Base-by-base conservation (phyloP, 2,113 vertebrate species). In the Pteronura brasiliensis region DNA sequence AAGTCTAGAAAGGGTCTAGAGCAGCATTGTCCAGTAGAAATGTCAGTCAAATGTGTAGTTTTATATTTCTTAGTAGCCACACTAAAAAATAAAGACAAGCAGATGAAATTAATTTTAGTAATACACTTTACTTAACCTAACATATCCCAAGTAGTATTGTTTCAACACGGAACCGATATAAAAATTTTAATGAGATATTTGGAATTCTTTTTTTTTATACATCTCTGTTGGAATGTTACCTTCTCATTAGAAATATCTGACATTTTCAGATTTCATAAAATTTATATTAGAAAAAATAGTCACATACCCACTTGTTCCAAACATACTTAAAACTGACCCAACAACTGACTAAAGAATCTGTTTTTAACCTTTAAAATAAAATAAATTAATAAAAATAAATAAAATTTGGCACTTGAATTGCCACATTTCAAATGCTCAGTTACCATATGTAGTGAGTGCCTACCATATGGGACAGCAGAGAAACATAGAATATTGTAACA, bases 171-270 rank as follows among this genome's bases (percentile, higher is more conserved):
- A 92, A 42, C 49, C 29, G 27, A 27, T 55, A 63, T 12, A 90
- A 63, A 93, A 5, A 42, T 79, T 69, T 79, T 76, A 92, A 57
- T 52, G 39, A 97, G 42, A 6, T 87, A 27, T 17, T 86, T 90
- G 63, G 0, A 1, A 49, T 79, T 88, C 49, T 65, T 57, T 52
- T 55, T 36, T 36, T 90, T 17, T 6, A 57, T 81, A 55, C 4
- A 31, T 59, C 36, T 36, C 14, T 31, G 2, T 72, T 88, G 74
- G 10, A 52, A 39, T 85, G 42, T 59, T 91, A 18, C 2, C 27
- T 57, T 34, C 94, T 95, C 14, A 88, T 36, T 8, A 87, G 20
- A 95, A 91, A 63, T 55, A 63, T 0, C 2, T 77, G 31, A 71
- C 61, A 20, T 57, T 31, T 14, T 61, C 34, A 20, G 15, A 74